Conservation (phyloP, 2,888 invertebrate species). For the Nomada lathburiana region DNA sequence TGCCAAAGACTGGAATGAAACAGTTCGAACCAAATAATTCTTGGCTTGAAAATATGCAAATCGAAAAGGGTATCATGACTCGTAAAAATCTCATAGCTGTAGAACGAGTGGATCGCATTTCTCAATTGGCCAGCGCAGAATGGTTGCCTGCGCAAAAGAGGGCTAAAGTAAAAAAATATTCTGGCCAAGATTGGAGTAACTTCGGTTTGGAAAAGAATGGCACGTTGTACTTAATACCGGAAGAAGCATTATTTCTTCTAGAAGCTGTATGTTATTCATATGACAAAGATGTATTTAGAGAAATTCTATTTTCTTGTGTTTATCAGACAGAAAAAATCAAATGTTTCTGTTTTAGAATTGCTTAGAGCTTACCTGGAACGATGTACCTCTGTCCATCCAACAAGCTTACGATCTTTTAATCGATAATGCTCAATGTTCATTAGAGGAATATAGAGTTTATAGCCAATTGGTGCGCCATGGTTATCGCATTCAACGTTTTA, state of each 20-base stretch:
- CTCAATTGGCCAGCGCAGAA: slow-evolving; percentile 86
- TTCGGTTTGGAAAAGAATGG: slow-evolving; percentile 85
- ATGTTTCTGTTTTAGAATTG: slow-evolving; percentile 86
- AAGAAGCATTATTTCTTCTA: slow-evolving; percentile 88
- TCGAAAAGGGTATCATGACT: slow-evolving; percentile 86
- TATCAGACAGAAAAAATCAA: not conserved
- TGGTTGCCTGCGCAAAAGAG: slow-evolving; percentile 86
- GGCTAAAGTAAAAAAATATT: slow-evolving; percentile 86
- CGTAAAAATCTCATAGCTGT: slow-evolving; percentile 86
- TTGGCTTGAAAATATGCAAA: slow-evolving; percentile 87
- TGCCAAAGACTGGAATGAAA: slow-evolving; percentile 86
- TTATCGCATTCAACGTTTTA: slow-evolving; percentile 86
- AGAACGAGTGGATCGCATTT: slow-evolving; percentile 87
- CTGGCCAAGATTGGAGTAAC: slow-evolving; percentile 86
- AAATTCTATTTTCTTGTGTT: not conserved
- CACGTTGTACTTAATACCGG: slow-evolving; percentile 86
- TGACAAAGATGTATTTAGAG: slow-evolving; percentile 27
- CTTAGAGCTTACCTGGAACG: slow-evolving; percentile 86
- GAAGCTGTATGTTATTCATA: slow-evolving; percentile 86
- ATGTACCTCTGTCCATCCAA: slow-evolving; percentile 87
- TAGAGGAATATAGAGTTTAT: slow-evolving; percentile 87
- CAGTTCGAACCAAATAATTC: slow-evolving; percentile 86
- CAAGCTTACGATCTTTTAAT: slow-evolving; percentile 88
- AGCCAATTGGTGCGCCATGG: slow-evolving; percentile 86
- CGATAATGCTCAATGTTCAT: slow-evolving; percentile 79